Evolutionary conservation across 2,888 invertebrate species (phyloP), one percentile per base, ranked within the genome.

Genomic region (Calliphora vomitoria): DNA sequence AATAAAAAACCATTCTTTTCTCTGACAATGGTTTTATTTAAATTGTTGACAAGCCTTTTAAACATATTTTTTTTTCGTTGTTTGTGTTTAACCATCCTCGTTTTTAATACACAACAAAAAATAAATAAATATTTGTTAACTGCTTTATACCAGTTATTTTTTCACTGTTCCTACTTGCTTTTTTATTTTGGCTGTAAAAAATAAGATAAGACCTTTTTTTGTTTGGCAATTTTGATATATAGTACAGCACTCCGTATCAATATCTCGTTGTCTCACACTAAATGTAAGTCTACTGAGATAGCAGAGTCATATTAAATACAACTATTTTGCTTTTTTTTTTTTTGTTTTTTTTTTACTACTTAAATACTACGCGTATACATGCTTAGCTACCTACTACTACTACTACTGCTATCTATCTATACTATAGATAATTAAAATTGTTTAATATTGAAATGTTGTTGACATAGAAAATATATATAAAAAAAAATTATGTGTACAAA

Each of bases 211-310:
- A 71, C 50, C 35, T 35, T 35, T 80, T 64, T 44, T 11, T 66
- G 50, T 80, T 80, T 50, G 60, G 62, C 71, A 80, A 71, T 71
- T 47, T 62, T 80, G 62, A 62, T 31, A 80, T 47, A 69, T 53
- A 41, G 8, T 20, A 62, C 62, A 75, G 47, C n/a, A 62, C n/a
- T 47, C 38, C 4, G 4, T 44, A 55, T 68, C 62, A 76, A 64
- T 71, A 71, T 53, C 41, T 66, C 20, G 66, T 44, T 20, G 66
- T 44, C 66, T 66, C 64, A 66, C 41, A 38, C 10, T 41, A 41
- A 11, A 44, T 66, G 18, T 41, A 66, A 66, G 41, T 66, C 41
- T 44, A 66, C 18, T 20, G 20, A 66, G 38, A 66, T 41, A 66
- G 44, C 41, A 41, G 11, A 35, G 5, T 31, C 31, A 38, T n/a